phyloP scores from a whole-genome alignment of 2,113 vertebrate species.

The Ellobius talpinus region DNA sequence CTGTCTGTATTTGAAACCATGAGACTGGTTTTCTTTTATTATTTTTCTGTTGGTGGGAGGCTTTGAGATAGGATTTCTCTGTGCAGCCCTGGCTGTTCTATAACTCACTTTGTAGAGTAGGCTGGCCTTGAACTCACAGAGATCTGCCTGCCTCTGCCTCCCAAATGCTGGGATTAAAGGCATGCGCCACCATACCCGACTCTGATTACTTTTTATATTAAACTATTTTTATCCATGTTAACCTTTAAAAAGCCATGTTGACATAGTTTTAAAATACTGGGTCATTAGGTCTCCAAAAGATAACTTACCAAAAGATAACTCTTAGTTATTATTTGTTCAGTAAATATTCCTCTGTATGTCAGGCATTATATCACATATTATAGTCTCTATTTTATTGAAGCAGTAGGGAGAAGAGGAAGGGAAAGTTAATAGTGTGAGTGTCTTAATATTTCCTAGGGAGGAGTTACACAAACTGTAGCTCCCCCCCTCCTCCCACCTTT shows the following conservation, averaged over 20 bases:
- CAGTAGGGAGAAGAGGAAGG: not conserved
- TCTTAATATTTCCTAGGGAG: slow-evolving; percentile 30
- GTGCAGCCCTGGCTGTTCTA: not conserved
- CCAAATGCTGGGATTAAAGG: not conserved
- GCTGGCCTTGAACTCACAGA: not conserved
- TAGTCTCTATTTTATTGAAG: slow-evolving; percentile 22
- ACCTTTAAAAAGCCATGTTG: not conserved
- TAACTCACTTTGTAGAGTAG: not conserved
- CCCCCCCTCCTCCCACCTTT: not conserved
- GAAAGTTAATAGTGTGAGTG: slow-evolving; percentile 14
- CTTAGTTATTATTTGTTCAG: slow-evolving; percentile 18
- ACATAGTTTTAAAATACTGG: slow-evolving; percentile 30
- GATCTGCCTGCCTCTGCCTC: not conserved
- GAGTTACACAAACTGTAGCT: not conserved
- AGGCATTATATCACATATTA: not conserved
- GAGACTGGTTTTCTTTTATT: not conserved
- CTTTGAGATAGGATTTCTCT: not conserved
- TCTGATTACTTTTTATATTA: slow-evolving; percentile 16
- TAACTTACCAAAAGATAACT: not conserved
- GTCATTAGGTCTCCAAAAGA: not conserved
- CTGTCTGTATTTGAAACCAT: slow-evolving; percentile 36
- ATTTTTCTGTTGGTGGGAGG: not conserved
- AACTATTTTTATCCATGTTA: not conserved
- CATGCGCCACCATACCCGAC: not conserved
- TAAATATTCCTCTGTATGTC: not conserved